Evolutionary conservation across 2,797 vertebrate species (phyloP).

Genomic region (Schizopygopsis pylzovi): DNA sequence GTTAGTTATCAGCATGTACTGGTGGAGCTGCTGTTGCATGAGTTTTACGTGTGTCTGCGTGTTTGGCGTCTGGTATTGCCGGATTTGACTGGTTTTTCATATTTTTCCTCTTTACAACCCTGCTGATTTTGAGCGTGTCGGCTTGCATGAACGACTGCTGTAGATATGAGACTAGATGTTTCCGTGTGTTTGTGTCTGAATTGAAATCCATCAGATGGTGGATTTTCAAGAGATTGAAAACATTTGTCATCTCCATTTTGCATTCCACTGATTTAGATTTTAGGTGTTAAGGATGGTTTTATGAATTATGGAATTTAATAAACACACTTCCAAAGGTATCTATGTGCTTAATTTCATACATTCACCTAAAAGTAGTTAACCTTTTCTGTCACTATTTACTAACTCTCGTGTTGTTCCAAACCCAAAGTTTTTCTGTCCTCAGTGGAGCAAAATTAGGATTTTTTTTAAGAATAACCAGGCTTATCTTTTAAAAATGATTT

Average conservation of each 20-base stretch:
- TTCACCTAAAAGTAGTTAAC: neutral
- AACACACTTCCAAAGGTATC: neutral
- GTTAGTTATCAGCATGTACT: constrained; percentile 64
- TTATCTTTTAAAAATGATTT: neutral
- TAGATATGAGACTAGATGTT: constrained; percentile 13
- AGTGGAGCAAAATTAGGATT: too few relatives aligned
- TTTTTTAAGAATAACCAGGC: neutral
- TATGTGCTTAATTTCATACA: neutral
- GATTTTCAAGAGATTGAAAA: constrained; percentile 4
- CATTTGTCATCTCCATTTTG: neutral
- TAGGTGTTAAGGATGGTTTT: neutral
- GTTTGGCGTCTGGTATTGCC: constrained; percentile 31
- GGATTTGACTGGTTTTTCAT: constrained; percentile 35
- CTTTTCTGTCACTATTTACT: neutral
- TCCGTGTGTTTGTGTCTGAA: neutral
- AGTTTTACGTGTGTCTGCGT: constrained; percentile 47
- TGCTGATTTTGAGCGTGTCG: constrained; percentile 52
- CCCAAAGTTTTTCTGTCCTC: neutral
- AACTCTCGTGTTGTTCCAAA: neutral
- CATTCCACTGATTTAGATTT: constrained; percentile 2
- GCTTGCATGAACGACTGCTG: constrained; percentile 63
- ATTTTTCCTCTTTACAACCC: constrained; percentile 46
- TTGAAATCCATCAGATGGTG: neutral
- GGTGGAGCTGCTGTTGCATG: constrained; percentile 64
- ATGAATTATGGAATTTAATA: neutral